A percentile compares a stretch with the other conserved stretches of the same genome.
phyloP scores from a whole-genome alignment of 1,140 invertebrate species.

The Cryptotermes secundus region DNA sequence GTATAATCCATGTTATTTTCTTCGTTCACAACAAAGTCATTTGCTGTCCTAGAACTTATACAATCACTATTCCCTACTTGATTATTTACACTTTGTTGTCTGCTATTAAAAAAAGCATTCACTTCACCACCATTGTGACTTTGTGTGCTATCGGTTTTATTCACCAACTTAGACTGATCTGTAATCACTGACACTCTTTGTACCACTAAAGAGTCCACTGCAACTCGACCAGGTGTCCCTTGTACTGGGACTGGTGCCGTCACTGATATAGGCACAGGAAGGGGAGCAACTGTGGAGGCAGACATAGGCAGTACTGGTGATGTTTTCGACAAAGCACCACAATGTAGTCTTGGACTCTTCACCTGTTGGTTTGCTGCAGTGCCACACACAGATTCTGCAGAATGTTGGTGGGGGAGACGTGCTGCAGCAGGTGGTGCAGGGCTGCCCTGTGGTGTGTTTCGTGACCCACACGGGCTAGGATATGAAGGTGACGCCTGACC shows the following conservation, averaged over 20 bases:
- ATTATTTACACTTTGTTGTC: slow-evolving; percentile 28
- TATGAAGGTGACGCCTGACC: slow-evolving; percentile 59
- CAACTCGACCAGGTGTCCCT: slow-evolving; percentile 42
- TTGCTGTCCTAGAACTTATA: slow-evolving; percentile 19
- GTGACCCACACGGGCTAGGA: slow-evolving; percentile 51
- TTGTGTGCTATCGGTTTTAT: slow-evolving; percentile 27
- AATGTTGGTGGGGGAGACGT: slow-evolving; percentile 47
- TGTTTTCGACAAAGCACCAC: background rate
- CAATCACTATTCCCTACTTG: slow-evolving; percentile 24
- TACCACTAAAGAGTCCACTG: background rate
- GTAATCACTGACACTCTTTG: slow-evolving; percentile 50
- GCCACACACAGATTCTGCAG: slow-evolving; percentile 35
- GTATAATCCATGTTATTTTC: slow-evolving; percentile 28
- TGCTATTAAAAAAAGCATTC: slow-evolving; percentile 30
- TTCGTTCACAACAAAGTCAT: slow-evolving; percentile 6
- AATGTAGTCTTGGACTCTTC: slow-evolving; percentile 26
- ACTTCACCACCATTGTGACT: slow-evolving; percentile 27
- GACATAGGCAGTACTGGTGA: background rate
- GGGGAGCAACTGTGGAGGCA: slow-evolving; percentile 50
- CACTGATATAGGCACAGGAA: slow-evolving; percentile 56
- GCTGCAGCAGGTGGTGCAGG: slow-evolving; percentile 57
- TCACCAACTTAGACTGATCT: slow-evolving; percentile 50
- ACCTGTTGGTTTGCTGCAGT: background rate
- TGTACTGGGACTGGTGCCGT: slow-evolving; percentile 52
- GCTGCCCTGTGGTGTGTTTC: slow-evolving; percentile 59